Evolutionary conservation across 2,797 vertebrate genomes (phyloP).

Genomic region (Craterocephalus amniculus): DNA sequence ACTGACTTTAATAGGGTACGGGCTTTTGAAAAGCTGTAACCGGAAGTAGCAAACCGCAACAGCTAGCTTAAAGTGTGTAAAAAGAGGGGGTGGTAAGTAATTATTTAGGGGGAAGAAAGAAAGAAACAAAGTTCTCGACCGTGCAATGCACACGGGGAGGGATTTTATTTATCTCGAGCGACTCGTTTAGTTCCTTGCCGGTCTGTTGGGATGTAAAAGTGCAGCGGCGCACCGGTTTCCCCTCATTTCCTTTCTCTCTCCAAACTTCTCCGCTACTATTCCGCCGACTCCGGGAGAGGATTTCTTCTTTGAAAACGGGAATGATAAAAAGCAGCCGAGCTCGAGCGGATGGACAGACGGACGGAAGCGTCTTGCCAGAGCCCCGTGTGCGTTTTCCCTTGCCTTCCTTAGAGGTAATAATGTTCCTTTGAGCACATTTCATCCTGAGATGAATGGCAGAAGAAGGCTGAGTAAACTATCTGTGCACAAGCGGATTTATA

Average conservation of each 20-base stretch:
- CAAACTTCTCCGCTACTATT: conserved; percentile 63
- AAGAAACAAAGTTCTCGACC: conserved; percentile 82
- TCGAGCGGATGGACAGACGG: conserved; percentile 48
- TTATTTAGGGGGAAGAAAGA: conserved; percentile 83
- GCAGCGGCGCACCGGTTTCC: conserved; percentile 37
- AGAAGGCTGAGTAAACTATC: conserved; percentile 49
- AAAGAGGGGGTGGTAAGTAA: conserved; percentile 78
- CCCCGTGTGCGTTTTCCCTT: conserved; percentile 18
- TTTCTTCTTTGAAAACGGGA: conserved; percentile 51
- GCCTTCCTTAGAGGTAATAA: conserved; percentile 6
- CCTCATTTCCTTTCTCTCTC: conserved; percentile 7
- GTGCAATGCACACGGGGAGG: conserved; percentile 68
- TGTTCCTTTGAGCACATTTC: conserved; percentile 8
- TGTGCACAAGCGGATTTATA: conserved; percentile 45
- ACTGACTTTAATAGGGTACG: neutral
- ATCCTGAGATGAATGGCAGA: conserved; percentile 65
- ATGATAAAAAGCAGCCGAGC: conserved; percentile 62
- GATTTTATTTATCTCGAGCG: conserved; percentile 60
- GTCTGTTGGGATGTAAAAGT: conserved; percentile 29
- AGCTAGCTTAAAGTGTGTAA: conserved; percentile 19
- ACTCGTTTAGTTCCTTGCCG: conserved; percentile 49
- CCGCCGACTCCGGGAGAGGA: conserved; percentile 41
- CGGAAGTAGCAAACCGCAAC: conserved; percentile 6
- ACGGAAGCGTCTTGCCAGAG: conserved; percentile 24
- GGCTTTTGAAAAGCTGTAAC: conserved; percentile 27